Conservation (phyloP, 2,113 vertebrate species). For the Petrocephalus microphthalmus region DNA sequence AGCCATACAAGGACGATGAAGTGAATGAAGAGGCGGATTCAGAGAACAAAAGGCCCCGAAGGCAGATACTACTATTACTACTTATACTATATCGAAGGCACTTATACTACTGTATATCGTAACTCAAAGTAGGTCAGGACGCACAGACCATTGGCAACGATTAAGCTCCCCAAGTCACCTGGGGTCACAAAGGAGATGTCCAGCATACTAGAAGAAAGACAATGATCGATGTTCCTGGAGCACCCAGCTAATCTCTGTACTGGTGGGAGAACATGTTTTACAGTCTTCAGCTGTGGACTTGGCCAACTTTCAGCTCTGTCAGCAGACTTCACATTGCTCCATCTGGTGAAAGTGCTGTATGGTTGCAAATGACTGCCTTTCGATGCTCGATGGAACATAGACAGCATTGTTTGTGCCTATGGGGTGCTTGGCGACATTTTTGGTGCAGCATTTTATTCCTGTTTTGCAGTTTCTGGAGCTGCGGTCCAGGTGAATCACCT, state of each 20-base stretch:
- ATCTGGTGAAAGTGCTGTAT: slow-evolving; percentile 3
- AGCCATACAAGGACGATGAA: too few species aligned
- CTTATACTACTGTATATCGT: neutral
- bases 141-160: neutral
- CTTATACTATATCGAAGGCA: neutral
- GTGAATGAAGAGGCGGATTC: neutral
- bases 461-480: neutral
- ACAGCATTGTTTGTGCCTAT: neutral
- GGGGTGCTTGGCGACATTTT: neutral
- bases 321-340: slow-evolving; percentile 17
- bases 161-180: neutral
- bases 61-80: too few species aligned
- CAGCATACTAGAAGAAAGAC: neutral
- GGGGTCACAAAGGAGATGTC: neutral
- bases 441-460: neutral
- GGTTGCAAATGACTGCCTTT: neutral
- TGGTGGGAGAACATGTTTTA: slow-evolving; percentile 15
- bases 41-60: neutral
- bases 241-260: neutral
- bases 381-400: neutral
- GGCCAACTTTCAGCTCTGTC: slow-evolving; percentile 11
- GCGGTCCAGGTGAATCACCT: neutral
- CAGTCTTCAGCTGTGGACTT: slow-evolving; percentile 22
- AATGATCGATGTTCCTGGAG: slow-evolving; percentile 5
- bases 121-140: neutral